Evolutionary conservation across 2,113 vertebrate species (phyloP).

Genomic region (Pogona vitticeps): DNA sequence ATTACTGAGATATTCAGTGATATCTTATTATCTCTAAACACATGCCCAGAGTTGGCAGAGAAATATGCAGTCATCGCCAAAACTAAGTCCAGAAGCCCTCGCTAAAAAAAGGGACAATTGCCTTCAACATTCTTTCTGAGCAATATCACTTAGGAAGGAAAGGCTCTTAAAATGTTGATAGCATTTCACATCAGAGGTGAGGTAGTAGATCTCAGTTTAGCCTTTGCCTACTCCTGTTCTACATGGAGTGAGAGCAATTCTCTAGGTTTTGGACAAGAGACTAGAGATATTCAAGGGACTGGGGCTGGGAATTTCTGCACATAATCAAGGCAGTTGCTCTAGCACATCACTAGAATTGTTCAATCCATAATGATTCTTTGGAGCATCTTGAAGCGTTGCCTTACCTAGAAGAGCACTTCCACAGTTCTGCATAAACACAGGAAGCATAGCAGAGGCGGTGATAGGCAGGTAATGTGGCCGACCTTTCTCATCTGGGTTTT

Average conservation of each 20-base stretch:
- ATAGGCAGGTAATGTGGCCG: background rate
- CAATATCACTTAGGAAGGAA: background rate
- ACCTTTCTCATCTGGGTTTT: conserved; percentile 3
- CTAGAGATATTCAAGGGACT: background rate
- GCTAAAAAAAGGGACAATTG: background rate
- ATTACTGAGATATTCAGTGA: too few relatives aligned
- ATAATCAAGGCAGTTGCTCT: background rate
- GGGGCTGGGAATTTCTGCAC: background rate
- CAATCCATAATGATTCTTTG: background rate
- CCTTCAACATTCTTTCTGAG: background rate
- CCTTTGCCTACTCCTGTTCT: too few relatives aligned
- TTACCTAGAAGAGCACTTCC: background rate
- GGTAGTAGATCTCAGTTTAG: too few relatives aligned
- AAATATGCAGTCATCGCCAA: background rate
- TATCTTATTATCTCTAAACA: background rate
- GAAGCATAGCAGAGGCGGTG: background rate
- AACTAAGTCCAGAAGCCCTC: too few relatives aligned
- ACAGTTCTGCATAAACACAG: background rate
- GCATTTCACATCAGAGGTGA: background rate
- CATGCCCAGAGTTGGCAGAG: background rate
- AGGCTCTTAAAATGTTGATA: background rate
- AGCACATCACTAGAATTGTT: background rate
- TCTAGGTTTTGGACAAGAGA: background rate
- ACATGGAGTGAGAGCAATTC: background rate
- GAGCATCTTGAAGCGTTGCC: background rate